phyloP scores from a whole-genome alignment of 2,888 invertebrate genomes.

The Xestoiulus laeticollis region DNA sequence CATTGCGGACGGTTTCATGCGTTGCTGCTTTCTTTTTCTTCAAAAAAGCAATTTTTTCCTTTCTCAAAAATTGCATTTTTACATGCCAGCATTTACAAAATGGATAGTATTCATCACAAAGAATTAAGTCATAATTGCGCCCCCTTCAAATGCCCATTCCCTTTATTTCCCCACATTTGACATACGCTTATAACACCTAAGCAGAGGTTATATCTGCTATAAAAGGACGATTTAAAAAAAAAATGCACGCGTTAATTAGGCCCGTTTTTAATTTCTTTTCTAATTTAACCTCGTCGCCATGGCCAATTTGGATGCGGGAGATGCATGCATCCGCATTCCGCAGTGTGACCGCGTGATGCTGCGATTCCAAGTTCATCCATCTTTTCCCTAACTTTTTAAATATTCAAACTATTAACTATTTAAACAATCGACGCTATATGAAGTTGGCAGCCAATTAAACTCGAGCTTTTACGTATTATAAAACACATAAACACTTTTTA shows the following conservation, averaged over 20 bases:
- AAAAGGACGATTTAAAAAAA: background rate
- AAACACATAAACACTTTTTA: slow-evolving; percentile 20
- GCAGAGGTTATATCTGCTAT: background rate
- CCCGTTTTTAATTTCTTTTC: background rate
- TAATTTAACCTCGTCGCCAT: background rate
- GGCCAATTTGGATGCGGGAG: background rate
- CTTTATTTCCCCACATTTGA: background rate
- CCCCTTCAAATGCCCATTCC: background rate
- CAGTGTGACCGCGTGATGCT: background rate
- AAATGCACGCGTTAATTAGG: background rate
- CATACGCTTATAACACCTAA: background rate
- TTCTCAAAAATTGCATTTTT: background rate
- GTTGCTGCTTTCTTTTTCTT: background rate
- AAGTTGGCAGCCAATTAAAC: slow-evolving; percentile 41
- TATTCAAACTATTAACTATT: slow-evolving; percentile 27
- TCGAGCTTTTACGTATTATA: slow-evolving; percentile 31
- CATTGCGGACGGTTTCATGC: too few relatives aligned
- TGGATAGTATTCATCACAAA: slow-evolving; percentile 17
- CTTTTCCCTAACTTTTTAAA: slow-evolving; percentile 23
- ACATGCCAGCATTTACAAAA: background rate
- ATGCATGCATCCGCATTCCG: background rate
- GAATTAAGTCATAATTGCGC: background rate
- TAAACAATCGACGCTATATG: slow-evolving; percentile 38
- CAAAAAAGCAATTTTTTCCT: background rate
- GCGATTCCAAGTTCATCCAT: slow-evolving; percentile 24